Percentiles rank a stretch among this genome's conserved stretches.
These are phyloP conservation scores for Aphidius ervi DNA, from an alignment of 1,140 invertebrate genomes.

Conservation along the genomic window DNA sequence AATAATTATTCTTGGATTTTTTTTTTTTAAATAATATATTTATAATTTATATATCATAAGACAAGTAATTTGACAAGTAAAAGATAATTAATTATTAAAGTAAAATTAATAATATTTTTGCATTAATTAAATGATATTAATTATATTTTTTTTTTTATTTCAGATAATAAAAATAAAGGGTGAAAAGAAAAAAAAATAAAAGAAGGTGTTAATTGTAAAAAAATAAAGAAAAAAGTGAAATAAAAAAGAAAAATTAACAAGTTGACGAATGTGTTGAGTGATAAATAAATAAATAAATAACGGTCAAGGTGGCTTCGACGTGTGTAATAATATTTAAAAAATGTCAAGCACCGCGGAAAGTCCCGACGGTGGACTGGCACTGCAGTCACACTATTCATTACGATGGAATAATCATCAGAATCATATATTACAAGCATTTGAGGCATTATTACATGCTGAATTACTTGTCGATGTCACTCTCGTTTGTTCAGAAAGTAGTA, in stretches of 20 bases:
- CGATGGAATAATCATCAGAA: slow-evolving; percentile 90
- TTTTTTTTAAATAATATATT: no score
- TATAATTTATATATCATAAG: no score
- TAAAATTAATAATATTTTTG: no score
- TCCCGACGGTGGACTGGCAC: slow-evolving; percentile 51
- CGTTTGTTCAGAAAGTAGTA: slow-evolving; percentile 76
- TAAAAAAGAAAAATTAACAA: slow-evolving; percentile 22
- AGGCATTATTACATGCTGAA: slow-evolving; percentile 77
- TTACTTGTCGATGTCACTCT: slow-evolving; percentile 84
- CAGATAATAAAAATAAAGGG: not conserved
- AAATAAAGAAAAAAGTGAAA: slow-evolving; percentile 8
- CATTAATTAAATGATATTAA: no score
- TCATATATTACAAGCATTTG: slow-evolving; percentile 81
- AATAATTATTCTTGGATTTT: no score
- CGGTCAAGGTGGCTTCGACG: slow-evolving; percentile 22
- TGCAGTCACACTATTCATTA: slow-evolving; percentile 80
- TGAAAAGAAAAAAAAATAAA: not conserved
- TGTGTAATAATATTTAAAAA: slow-evolving; percentile 35
- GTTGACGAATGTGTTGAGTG: slow-evolving; percentile 1
- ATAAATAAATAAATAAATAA: no score
- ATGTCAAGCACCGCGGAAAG: slow-evolving; percentile 47
- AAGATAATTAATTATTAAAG: no score
- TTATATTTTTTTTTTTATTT: no score
- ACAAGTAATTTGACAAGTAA: no score
- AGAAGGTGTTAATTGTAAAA: not conserved